Evolutionary conservation across 2,888 invertebrate species (phyloP), one percentile per base, ranked within the genome.

Genomic region (Drosophila phalerata): DNA sequence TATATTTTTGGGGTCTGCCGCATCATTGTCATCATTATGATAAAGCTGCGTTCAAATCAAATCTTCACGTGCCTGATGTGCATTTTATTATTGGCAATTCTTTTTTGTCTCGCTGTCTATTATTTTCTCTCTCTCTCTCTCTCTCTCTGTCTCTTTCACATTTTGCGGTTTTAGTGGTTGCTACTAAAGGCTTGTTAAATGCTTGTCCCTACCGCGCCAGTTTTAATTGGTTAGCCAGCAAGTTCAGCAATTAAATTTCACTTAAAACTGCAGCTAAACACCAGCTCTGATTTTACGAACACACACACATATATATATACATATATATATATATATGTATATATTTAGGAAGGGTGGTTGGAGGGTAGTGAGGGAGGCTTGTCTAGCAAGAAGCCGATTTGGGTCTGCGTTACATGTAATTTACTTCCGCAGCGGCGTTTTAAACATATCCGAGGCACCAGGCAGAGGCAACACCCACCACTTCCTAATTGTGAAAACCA

Each of bases 401-500:
- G 68, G 67, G 69, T 52, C 57, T 45, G 70, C 65, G 45, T 55
- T 52, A 52, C 67, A 70, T 77, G 84, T 84, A 84, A 86, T 86
- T 84, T 86, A 86, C 86, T 84, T 84, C 84, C 84, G 86, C 73
- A 71, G 69, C 75, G 80, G 77, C 72, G 75, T 69, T 83, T 81
- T 75, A 81, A 86, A 84, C 78, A 86, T 84, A 84, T 84, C 84
- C 84, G 85, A 79, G 69, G 61, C 61, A 76, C 63, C 78, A 68
- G 66, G 71, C 73, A 49, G 64, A 61, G 65, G 81, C 86, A 80
- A 85, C 85, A 85, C 86, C 88, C 88, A 88, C 85, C 84, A 88
- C 86, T 85, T 86, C 88, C 85, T 85, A 85, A 85, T 85, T 88
- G 85, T 86, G 88, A 77, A 81, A 86, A 86, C 82, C 88, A 88